These are phyloP conservation scores for Romanogobio albipinnatus DNA, from an alignment of 2,113 vertebrate species.

Conservation along the genomic window DNA sequence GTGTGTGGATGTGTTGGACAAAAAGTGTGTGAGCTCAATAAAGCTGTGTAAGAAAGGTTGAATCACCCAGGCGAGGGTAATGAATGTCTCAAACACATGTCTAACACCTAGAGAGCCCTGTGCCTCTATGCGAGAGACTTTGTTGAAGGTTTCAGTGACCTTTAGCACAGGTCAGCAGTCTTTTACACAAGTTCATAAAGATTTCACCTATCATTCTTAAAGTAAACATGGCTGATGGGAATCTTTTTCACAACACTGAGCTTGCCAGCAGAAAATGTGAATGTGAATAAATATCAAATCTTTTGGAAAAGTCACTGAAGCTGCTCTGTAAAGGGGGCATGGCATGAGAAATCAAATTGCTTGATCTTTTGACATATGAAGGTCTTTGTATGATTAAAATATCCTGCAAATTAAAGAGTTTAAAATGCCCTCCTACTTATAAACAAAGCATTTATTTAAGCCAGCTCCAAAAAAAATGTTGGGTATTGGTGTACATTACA, in stretches of 20 bases:
- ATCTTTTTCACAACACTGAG: neutral
- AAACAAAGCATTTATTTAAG: too few relatives aligned
- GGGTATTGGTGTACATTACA: too few relatives aligned
- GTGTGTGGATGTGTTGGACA: conserved; percentile 11
- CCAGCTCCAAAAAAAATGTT: too few relatives aligned
- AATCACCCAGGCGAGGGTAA: neutral
- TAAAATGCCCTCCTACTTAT: too few relatives aligned
- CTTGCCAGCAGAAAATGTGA: neutral
- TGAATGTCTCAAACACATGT: conserved; percentile 42
- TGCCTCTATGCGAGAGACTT: neutral
- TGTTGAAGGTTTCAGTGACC: conserved; percentile 5
- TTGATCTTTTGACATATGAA: too few relatives aligned
- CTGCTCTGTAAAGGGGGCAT: neutral
- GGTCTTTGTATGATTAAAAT: too few relatives aligned
- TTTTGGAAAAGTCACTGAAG: neutral
- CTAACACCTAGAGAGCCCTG: conserved; percentile 42
- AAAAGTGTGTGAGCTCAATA: conserved; percentile 24
- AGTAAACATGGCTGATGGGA: neutral
- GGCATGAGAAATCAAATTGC: too few relatives aligned
- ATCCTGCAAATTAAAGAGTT: too few relatives aligned
- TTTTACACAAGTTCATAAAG: neutral
- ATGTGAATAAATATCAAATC: neutral
- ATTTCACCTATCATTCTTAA: neutral
- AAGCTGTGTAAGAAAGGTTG: neutral
- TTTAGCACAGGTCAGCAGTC: neutral